Evolutionary conservation across 2,113 vertebrate species (phyloP).

Genomic region (Gasterosteus aculeatus): DNA sequence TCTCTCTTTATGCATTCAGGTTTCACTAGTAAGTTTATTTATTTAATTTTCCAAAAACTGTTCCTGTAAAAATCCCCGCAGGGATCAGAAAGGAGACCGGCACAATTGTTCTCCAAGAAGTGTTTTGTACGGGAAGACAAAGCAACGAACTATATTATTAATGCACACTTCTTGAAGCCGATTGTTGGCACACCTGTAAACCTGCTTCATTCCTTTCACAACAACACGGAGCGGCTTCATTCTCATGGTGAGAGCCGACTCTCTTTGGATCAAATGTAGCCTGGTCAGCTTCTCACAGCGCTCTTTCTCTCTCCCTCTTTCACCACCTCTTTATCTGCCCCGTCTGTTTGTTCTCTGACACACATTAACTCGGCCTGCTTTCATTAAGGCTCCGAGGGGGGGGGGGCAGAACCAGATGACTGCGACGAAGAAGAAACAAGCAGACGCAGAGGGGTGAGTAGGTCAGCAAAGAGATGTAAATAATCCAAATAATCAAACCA

Average conservation of each 20-base stretch:
- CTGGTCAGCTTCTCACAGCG: slow-evolving; percentile 37
- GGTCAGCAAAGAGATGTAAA: slow-evolving; percentile 4
- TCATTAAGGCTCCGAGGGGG: slow-evolving; percentile 37
- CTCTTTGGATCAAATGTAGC: slow-evolving; percentile 22
- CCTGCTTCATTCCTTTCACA: background rate
- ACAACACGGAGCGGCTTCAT: background rate
- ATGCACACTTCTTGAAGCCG: background rate
- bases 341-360: slow-evolving; percentile 48
- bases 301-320: slow-evolving; percentile 27
- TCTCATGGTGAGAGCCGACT: slow-evolving; percentile 26
- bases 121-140: background rate
- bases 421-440: background rate
- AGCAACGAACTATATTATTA: background rate
- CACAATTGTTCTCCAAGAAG: background rate
- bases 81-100: background rate
- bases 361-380: slow-evolving; percentile 31
- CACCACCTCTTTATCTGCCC: slow-evolving; percentile 54
- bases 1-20: background rate
- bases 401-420: background rate
- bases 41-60: background rate
- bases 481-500: slow-evolving; percentile 25
- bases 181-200: slow-evolving; percentile 19
- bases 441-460: slow-evolving; percentile 23
- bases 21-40: no score
- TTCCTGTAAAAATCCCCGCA: background rate